Conservation (phyloP, 2,113 vertebrate genomes). For the human region DNA sequence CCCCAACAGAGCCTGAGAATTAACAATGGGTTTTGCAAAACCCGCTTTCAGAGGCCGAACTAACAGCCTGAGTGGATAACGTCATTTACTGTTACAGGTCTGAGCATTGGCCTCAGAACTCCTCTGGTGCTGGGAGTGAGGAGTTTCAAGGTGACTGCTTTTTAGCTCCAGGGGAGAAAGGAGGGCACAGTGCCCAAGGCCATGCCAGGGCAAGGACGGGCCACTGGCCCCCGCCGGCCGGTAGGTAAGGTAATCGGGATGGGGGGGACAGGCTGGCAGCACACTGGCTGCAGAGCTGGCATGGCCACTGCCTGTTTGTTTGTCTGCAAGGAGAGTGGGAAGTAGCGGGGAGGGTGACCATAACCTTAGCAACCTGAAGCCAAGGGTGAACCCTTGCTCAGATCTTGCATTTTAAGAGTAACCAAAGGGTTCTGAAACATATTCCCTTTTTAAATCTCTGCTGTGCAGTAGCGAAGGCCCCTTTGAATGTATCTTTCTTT, state of each 20-base stretch:
- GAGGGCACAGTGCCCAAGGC: conserved; percentile 64
- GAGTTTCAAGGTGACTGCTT: conserved; percentile 71
- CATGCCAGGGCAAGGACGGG: conserved; percentile 31
- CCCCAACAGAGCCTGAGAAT: conserved; percentile 55
- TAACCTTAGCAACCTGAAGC: conserved; percentile 62
- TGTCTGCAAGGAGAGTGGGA: conserved; percentile 57
- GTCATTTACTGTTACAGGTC: conserved; percentile 45
- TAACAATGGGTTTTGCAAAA: conserved; percentile 65
- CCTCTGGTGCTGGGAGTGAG: neutral
- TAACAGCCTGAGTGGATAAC: conserved; percentile 64
- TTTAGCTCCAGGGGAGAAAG: conserved; percentile 66
- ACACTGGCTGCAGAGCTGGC: conserved; percentile 61
- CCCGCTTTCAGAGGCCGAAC: conserved; percentile 65
- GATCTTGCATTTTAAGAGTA: conserved; percentile 44
- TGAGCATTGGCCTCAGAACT: conserved; percentile 50
- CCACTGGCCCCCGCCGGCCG: conserved; percentile 58
- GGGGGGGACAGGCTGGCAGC: conserved; percentile 64
- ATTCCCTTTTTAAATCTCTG: conserved; percentile 6
- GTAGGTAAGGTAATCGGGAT: conserved; percentile 69
- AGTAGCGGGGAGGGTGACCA: conserved; percentile 51
- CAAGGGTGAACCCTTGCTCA: conserved; percentile 57
- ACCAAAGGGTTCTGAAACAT: neutral
- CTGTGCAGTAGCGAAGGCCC: neutral
- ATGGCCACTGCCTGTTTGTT: conserved; percentile 66
- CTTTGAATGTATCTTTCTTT: conserved; percentile 21